phyloP scores from a whole-genome alignment of 2,797 vertebrate species.

The Parauchenoglanis ngamensis region DNA sequence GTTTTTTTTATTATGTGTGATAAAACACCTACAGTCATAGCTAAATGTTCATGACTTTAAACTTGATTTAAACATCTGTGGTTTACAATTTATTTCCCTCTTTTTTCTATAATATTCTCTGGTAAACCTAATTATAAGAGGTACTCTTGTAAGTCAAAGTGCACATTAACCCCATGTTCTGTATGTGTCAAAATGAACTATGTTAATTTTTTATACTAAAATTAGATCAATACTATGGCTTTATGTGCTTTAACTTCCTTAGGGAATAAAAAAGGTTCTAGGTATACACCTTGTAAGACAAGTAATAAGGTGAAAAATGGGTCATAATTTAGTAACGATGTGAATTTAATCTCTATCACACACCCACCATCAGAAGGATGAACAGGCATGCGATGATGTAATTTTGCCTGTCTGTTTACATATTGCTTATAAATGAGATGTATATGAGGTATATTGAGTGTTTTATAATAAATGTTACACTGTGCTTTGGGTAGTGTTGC shows the following conservation, averaged over 20 bases:
- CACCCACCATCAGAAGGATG: background rate
- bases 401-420: background rate
- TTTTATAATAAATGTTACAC: background rate
- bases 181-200: background rate
- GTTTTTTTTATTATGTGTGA: background rate
- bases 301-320: background rate
- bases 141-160: background rate
- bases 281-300: background rate
- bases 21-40: background rate
- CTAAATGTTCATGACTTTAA: background rate
- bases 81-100: background rate
- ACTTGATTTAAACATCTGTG: background rate
- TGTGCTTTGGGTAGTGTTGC: background rate
- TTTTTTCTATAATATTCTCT: background rate
- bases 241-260: background rate
- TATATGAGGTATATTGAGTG: background rate
- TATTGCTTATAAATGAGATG: background rate
- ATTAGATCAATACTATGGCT: background rate
- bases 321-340: background rate
- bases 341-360: background rate
- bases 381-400: background rate
- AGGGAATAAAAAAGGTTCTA: background rate
- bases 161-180: background rate
- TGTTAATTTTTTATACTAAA: background rate
- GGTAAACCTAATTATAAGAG: background rate